These are phyloP conservation scores for Branchinecta lynchi DNA, from an alignment of 1,140 invertebrate genomes.

Conservation along the genomic window DNA sequence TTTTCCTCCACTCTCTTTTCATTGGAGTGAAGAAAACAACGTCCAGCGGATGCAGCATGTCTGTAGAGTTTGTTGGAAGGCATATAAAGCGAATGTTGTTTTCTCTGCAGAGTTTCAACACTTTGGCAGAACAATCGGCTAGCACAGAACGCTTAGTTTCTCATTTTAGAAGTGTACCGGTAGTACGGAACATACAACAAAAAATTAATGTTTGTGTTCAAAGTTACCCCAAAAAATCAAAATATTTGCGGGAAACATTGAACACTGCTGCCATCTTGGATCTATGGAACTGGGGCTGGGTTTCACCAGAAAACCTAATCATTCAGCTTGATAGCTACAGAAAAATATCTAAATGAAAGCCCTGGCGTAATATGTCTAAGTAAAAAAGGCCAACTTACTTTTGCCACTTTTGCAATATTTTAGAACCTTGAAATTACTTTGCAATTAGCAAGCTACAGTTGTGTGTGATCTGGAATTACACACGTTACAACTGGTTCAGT, in stretches of 20 bases:
- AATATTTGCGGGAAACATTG: constrained; percentile 8
- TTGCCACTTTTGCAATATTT: too few species aligned
- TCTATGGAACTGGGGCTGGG: not conserved
- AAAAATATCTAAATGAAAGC: not conserved
- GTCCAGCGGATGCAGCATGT: not conserved
- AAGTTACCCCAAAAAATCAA: not conserved
- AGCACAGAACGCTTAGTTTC: not conserved
- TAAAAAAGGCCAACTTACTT: not conserved
- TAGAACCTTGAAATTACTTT: not conserved
- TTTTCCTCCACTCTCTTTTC: constrained; percentile 4
- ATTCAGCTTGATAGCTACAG: not conserved
- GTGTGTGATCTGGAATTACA: not conserved
- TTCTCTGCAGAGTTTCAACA: constrained; percentile 5
- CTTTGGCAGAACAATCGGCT: not conserved
- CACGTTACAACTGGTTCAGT: not conserved
- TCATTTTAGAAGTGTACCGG: not conserved
- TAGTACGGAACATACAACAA: too few species aligned
- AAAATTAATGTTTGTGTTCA: not conserved
- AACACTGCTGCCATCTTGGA: constrained; percentile 2
- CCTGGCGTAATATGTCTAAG: not conserved
- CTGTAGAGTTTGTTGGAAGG: not conserved
- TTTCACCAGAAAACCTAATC: not conserved
- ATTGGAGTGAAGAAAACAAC: constrained; percentile 5
- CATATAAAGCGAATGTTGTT: constrained; percentile 9
- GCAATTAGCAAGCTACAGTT: not conserved